A percentile compares a stretch with the other conserved stretches of the same genome.
Conservation (phyloP, 2,888 invertebrate genomes). For the Thymelicus sylvestris region DNA sequence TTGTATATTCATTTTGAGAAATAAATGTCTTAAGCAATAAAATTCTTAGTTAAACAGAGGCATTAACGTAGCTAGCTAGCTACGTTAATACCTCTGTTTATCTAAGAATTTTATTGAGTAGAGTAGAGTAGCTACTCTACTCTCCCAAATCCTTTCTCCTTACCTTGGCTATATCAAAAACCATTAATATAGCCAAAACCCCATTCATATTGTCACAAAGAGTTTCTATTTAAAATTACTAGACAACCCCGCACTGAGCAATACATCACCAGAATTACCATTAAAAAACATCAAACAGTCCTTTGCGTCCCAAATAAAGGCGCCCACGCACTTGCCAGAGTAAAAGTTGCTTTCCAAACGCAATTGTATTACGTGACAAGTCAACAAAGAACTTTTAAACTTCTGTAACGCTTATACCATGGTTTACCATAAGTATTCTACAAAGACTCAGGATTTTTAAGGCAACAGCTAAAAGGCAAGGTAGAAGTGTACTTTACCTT, state of each 20-base stretch:
- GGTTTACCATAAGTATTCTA: too few relatives aligned
- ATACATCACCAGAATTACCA: constrained; percentile 67
- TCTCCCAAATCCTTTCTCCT: neutral
- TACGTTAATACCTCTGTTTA: too few relatives aligned
- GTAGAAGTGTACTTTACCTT: too few relatives aligned
- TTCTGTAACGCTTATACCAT: constrained; percentile 16
- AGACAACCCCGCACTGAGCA: constrained; percentile 38
- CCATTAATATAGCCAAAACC: constrained; percentile 23
- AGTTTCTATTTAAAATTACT: constrained; percentile 34
- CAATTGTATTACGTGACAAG: constrained; percentile 64
- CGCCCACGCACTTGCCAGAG: constrained; percentile 66
- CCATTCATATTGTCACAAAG: constrained; percentile 41
- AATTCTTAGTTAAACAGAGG: too few relatives aligned
- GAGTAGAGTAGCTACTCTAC: constrained; percentile 45
- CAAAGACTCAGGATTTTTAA: too few relatives aligned
- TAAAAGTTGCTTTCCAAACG: constrained; percentile 76
- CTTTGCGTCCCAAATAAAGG: constrained; percentile 63
- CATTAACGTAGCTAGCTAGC: constrained; percentile 53
- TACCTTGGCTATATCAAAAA: constrained; percentile 9
- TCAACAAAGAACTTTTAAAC: constrained; percentile 57
- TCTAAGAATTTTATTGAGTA: too few relatives aligned
- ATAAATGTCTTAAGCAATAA: too few relatives aligned
- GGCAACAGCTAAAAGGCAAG: too few relatives aligned
- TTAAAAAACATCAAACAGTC: constrained; percentile 59
- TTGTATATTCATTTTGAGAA: too few relatives aligned